Percentiles rank a stretch among this genome's conserved stretches.
phyloP scores from a whole-genome alignment of 2,113 vertebrate genomes.

The Zeus faber region DNA sequence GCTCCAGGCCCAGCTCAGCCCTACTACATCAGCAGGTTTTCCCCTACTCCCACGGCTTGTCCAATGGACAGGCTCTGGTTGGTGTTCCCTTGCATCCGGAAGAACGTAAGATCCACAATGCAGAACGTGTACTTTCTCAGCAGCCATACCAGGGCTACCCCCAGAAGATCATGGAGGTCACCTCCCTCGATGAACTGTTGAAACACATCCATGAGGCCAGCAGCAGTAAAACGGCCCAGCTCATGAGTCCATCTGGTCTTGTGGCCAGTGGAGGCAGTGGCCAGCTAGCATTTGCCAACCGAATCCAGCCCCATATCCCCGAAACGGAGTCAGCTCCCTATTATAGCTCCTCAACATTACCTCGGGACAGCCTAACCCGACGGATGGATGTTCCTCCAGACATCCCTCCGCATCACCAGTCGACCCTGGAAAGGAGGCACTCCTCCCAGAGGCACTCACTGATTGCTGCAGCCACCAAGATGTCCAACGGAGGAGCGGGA shows the following conservation, averaged over 20 bases:
- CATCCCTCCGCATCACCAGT: constrained; percentile 64
- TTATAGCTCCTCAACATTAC: constrained; percentile 80
- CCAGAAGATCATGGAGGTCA: constrained; percentile 86
- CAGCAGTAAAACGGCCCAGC: constrained; percentile 65
- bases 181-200: constrained; percentile 84
- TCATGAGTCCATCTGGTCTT: constrained; percentile 70
- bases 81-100: constrained; percentile 66
- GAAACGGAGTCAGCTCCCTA: constrained; percentile 75
- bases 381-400: constrained; percentile 86
- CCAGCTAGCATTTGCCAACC: constrained; percentile 72
- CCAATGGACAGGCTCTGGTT: constrained; percentile 64
- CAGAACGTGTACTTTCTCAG: constrained; percentile 75
- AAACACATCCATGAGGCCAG: constrained; percentile 83
- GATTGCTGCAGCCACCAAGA: constrained; percentile 70
- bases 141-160: constrained; percentile 72
- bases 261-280: constrained; percentile 50
- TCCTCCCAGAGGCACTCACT: constrained; percentile 79
- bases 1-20: constrained; percentile 68
- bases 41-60: constrained; percentile 71
- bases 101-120: constrained; percentile 79
- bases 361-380: constrained; percentile 80
- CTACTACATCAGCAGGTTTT: constrained; percentile 73
- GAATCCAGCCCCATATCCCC: constrained; percentile 79
- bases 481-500: constrained; percentile 49
- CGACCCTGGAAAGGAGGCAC: constrained; percentile 76